These are phyloP conservation scores for Botrylloides violaceus DNA, from an alignment of 23 tunicate species.

Conservation along the genomic window DNA sequence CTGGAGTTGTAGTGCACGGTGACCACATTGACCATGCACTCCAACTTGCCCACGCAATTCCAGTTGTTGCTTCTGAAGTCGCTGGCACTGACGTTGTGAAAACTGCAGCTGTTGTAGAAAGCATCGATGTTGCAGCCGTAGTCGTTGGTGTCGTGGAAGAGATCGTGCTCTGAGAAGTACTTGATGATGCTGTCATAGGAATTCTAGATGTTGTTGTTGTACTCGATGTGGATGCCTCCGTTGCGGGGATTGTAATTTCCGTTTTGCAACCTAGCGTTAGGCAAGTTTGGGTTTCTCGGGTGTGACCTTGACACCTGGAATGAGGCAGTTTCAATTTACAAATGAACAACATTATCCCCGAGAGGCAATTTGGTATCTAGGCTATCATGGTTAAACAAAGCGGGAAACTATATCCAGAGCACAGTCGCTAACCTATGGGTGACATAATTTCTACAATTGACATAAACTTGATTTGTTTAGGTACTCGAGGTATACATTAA, in stretches of 20 bases:
- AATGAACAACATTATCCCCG: too few relatives aligned
- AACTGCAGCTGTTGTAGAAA: neutral
- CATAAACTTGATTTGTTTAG: too few relatives aligned
- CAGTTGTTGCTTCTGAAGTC: neutral
- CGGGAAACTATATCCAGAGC: too few relatives aligned
- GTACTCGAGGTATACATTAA: too few relatives aligned
- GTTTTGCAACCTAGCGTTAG: neutral
- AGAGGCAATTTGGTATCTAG: too few relatives aligned
- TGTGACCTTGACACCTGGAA: neutral
- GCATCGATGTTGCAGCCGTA: neutral
- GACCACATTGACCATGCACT: neutral
- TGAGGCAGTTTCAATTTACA: too few relatives aligned
- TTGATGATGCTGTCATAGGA: too few relatives aligned
- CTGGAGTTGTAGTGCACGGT: neutral
- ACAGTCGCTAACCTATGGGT: too few relatives aligned
- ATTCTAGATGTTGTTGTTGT: neutral
- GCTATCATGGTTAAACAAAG: too few relatives aligned
- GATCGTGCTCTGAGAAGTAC: neutral
- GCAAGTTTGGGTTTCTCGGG: neutral
- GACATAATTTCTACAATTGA: too few relatives aligned
- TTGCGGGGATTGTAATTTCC: neutral
- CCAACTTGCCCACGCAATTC: neutral
- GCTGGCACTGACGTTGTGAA: neutral
- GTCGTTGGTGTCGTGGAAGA: neutral
- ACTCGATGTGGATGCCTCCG: neutral